Percentiles rank a stretch among this genome's conserved stretches.
Conservation (phyloP, 2,888 invertebrate species). For the Anticlea derivata region DNA sequence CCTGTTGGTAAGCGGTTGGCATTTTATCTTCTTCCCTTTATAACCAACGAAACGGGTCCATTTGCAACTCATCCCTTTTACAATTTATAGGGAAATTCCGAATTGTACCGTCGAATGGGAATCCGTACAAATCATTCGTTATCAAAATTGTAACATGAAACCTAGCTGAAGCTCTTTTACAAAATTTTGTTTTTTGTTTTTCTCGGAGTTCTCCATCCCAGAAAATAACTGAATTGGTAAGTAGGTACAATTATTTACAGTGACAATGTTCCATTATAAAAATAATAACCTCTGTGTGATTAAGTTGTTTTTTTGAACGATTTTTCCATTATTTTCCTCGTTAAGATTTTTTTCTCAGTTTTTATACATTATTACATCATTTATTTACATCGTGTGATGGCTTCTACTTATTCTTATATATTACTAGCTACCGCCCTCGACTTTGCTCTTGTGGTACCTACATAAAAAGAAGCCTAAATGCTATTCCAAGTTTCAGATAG, state of each 20-base stretch:
- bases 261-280: background rate
- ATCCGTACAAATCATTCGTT: slow-evolving; percentile 4
- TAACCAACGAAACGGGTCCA: slow-evolving; percentile 18
- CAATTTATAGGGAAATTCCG: slow-evolving; percentile 23
- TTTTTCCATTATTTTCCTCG: background rate
- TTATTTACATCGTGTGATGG: too few species aligned
- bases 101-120: background rate
- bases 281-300: background rate
- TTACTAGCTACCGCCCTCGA: too few species aligned
- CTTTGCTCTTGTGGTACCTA: too few species aligned
- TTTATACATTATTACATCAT: too few species aligned
- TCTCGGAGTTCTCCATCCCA: too few species aligned
- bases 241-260: background rate
- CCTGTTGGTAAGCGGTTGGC: too few species aligned
- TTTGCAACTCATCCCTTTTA: slow-evolving; percentile 24
- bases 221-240: too few species aligned
- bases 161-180: background rate
- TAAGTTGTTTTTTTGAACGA: background rate
- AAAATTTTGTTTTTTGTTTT: background rate
- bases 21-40: slow-evolving; percentile 21
- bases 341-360: background rate
- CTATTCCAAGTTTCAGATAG: too few species aligned
- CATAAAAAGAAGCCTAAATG: too few species aligned
- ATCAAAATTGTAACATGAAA: slow-evolving; percentile 7
- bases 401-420: too few species aligned